phyloP scores from a whole-genome alignment of 2,113 vertebrate genomes.

The Motacilla tschutschensis region DNA sequence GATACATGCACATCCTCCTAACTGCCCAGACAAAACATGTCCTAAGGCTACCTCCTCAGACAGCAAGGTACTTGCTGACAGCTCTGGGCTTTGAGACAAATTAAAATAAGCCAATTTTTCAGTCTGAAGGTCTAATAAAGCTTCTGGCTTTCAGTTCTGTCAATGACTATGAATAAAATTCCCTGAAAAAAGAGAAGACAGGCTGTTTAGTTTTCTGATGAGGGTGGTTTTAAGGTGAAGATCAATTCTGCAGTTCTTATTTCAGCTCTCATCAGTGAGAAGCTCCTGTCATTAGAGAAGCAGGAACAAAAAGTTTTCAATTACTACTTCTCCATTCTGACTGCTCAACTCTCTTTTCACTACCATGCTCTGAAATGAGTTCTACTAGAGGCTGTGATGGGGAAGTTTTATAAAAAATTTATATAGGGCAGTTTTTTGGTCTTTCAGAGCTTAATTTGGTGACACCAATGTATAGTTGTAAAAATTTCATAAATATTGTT shows the following conservation, averaged over 20 bases:
- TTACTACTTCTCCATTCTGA: background rate
- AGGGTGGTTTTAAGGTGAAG: constrained; percentile 34
- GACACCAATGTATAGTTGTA: background rate
- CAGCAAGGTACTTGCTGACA: constrained; percentile 27
- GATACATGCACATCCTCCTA: background rate
- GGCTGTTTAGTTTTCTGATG: constrained; percentile 22
- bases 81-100: background rate
- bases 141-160: constrained; percentile 19
- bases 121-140: constrained; percentile 38
- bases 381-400: background rate
- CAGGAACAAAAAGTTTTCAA: background rate
- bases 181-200: background rate
- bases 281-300: background rate
- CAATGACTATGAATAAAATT: constrained; percentile 41
- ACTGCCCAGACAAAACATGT: constrained; percentile 28
- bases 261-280: background rate
- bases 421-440: background rate
- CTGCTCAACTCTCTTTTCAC: background rate
- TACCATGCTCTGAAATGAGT: background rate
- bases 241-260: background rate
- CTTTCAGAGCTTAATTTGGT: background rate
- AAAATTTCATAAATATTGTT: background rate
- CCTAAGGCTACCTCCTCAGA: constrained; percentile 38
- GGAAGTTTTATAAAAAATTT: background rate
- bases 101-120: constrained; percentile 32